A percentile compares a stretch with the other conserved stretches of the same genome.
Conservation (phyloP, 2,888 invertebrate species). For the Limulus polyphemus region DNA sequence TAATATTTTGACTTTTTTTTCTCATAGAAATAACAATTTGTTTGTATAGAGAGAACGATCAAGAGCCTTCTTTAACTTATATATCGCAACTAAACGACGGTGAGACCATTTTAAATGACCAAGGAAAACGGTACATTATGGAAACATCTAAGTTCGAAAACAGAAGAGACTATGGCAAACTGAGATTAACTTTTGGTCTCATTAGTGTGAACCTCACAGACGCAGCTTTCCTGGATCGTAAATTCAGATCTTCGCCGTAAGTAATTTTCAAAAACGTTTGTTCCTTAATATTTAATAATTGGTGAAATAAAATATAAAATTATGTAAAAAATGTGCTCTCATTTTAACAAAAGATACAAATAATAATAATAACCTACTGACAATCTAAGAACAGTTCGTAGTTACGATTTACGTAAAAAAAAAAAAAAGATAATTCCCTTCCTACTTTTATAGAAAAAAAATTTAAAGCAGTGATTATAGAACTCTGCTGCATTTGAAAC, state of each 20-base stretch:
- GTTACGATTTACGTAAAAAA: no score
- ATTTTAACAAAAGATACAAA: neutral
- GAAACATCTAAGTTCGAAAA: conserved; percentile 52
- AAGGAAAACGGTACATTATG: conserved; percentile 7
- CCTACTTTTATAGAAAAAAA: no score
- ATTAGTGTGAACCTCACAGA: conserved; percentile 74
- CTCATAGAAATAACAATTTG: no score
- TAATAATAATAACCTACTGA: conserved; percentile 1
- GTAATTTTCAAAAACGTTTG: conserved; percentile 35
- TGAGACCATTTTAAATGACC: conserved; percentile 8
- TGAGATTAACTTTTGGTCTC: conserved; percentile 71
- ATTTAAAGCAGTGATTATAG: no score
- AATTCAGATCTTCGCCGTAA: conserved; percentile 56
- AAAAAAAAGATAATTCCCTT: no score
- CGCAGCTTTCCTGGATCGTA: conserved; percentile 49
- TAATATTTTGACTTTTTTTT: no score
- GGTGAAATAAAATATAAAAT: no score
- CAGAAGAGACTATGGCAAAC: conserved; percentile 50
- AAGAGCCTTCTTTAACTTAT: conserved; percentile 62
- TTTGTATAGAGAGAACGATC: conserved; percentile 54
- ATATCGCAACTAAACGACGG: conserved; percentile 44
- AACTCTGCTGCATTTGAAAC: no score
- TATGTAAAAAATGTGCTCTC: no score
- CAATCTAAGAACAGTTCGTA: no score
- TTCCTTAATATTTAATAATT: no score